phyloP scores from a whole-genome alignment of 2,888 invertebrate species.

The Agrilus biguttatus region DNA sequence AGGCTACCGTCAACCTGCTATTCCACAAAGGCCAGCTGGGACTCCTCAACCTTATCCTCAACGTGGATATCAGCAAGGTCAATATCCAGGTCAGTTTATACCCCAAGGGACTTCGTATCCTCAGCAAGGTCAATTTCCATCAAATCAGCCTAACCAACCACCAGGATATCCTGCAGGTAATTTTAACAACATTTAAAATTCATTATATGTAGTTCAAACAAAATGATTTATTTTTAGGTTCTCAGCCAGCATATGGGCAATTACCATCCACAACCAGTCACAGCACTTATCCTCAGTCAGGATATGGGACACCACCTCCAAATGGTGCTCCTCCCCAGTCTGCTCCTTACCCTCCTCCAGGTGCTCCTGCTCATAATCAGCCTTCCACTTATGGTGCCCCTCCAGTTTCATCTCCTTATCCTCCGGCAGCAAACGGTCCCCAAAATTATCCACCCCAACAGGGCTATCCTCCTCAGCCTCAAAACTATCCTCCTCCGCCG shows the following conservation, averaged over 20 bases:
- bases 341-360: conserved; percentile 29
- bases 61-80: conserved; percentile 52
- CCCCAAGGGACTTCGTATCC: conserved; percentile 53
- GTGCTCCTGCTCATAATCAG: conserved; percentile 23
- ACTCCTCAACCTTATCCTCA: conserved; percentile 53
- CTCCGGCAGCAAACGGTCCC: conserved; percentile 18
- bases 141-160: conserved; percentile 53
- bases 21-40: conserved; percentile 42
- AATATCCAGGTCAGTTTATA: conserved; percentile 48
- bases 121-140: conserved; percentile 48
- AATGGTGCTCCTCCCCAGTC: conserved; percentile 17
- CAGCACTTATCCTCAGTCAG: conserved; percentile 40
- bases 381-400: conserved; percentile 23
- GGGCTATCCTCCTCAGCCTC: conserved; percentile 37
- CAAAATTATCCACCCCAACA: conserved; percentile 32
- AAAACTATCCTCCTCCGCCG: conserved; percentile 40
- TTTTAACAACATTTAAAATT: too few species aligned
- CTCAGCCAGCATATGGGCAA: conserved; percentile 45
- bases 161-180: conserved; percentile 45
- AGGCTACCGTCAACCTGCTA: conserved; percentile 36
- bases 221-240: conserved; percentile 9
- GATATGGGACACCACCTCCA: conserved; percentile 26
- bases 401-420: conserved; percentile 25
- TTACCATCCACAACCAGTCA: conserved; percentile 42
- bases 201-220: too few species aligned